phyloP scores from a whole-genome alignment of 1,140 invertebrate species.

The Scaptomyza pallida region DNA sequence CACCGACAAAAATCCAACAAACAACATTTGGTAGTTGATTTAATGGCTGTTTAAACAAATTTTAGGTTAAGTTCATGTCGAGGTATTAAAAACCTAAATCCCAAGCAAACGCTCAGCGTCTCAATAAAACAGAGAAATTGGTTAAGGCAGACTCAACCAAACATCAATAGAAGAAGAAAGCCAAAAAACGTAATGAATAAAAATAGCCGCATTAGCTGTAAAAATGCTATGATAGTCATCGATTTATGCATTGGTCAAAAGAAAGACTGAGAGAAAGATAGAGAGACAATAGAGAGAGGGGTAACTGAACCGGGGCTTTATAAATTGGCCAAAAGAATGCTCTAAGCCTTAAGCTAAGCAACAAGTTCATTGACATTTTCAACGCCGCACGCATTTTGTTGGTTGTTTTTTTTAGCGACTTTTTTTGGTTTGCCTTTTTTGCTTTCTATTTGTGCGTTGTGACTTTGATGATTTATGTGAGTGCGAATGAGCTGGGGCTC shows the following conservation, averaged over 20 bases:
- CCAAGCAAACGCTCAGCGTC: background rate
- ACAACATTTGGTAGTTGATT: conserved; percentile 17
- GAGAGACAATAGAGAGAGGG: conserved; percentile 19
- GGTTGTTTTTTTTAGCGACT: conserved; percentile 55
- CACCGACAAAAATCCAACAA: conserved; percentile 3
- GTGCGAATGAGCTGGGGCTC: conserved; percentile 29
- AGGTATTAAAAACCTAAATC: background rate
- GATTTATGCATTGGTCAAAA: conserved; percentile 55
- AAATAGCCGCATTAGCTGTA: conserved; percentile 82
- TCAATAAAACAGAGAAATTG: conserved; percentile 18
- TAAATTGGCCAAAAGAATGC: conserved; percentile 79
- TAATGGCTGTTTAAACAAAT: conserved; percentile 25
- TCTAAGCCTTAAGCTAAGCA: conserved; percentile 63
- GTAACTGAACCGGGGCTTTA: conserved; percentile 43
- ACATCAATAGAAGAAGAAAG: conserved; percentile 74
- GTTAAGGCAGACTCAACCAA: conserved; percentile 15
- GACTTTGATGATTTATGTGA: conserved; percentile 54
- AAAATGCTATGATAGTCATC: conserved; percentile 79
- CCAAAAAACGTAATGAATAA: conserved; percentile 80
- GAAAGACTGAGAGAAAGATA: conserved; percentile 5
- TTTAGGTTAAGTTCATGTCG: background rate
- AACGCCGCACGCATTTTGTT: conserved; percentile 35
- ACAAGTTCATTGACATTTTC: conserved; percentile 68
- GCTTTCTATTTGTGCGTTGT: conserved; percentile 63
- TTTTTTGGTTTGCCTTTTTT: conserved; percentile 29